Evolutionary conservation across 2,797 vertebrate species (phyloP).

Genomic region (Iguana delicatissima): DNA sequence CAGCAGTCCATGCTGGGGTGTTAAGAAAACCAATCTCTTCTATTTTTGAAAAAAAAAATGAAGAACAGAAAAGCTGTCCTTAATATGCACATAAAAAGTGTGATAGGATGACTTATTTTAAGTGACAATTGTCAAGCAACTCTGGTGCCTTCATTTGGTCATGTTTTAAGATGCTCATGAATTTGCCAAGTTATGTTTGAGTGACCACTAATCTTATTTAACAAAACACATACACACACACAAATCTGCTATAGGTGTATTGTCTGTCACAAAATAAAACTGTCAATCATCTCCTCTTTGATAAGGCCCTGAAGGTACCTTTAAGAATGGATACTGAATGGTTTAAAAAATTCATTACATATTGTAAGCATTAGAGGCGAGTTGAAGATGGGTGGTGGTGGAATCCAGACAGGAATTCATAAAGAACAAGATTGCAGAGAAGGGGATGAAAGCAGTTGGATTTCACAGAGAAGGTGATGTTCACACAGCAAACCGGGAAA

Average conservation of each 20-base stretch:
- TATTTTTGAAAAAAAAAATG: not conserved
- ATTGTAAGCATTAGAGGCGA: not conserved
- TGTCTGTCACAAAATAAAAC: conserved; percentile 22
- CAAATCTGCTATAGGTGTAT: no score
- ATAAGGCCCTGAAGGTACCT: conserved; percentile 28
- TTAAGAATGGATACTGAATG: not conserved
- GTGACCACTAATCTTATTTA: conserved; percentile 24
- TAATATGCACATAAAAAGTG: not conserved
- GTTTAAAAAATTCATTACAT: conserved; percentile 11
- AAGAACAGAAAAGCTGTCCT: not conserved
- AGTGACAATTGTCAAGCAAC: conserved; percentile 46
- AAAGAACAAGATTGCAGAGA: conserved; percentile 36
- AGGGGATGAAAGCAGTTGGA: conserved; percentile 45
- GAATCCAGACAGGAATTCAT: not conserved
- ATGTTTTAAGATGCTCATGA: conserved; percentile 49
- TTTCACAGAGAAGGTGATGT: conserved; percentile 50
- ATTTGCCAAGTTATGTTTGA: conserved; percentile 40
- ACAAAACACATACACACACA: conserved; percentile 7
- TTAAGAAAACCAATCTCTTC: not conserved
- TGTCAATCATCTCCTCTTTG: conserved; percentile 40
- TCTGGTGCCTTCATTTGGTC: accelerated
- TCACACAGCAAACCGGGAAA: conserved; percentile 58
- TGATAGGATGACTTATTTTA: not conserved
- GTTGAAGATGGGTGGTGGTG: not conserved
- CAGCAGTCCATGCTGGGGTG: not conserved